Evolutionary conservation across 2,113 vertebrate species (phyloP), one percentile per base, ranked within the genome.

Genomic region (Amphiprion percula): DNA sequence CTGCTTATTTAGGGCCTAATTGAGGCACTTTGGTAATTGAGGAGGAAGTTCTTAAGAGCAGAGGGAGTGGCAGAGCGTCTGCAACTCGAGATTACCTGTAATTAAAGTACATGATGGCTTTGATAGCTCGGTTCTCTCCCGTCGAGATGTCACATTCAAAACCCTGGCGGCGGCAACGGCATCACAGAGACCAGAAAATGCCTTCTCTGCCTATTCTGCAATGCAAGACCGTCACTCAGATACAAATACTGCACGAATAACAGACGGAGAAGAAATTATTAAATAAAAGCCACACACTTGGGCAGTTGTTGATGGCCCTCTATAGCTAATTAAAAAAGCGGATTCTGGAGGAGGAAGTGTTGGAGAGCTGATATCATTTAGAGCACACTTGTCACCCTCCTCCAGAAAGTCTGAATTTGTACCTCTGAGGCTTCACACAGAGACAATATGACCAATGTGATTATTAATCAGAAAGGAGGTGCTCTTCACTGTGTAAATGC

Each of bases 61-160:
- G 77, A 86, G 84, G 79, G 90, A 90, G 79, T 87, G 72, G 82
- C 77, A 72, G 78, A 82, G 82, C 74, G 90, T 89, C 88, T 92
- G 80, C 30, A 86, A 82, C 85, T 86, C 85, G 65, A 89, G 90
- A 94, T 95, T 94, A 95, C 93, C 94, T 95, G 92, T 94, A 95
- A 94, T 96, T 94, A 95, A 95, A 94, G 92, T 92, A 92, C 94
- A 95, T 90, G 92, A 94, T 94, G 91, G 94, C 93, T 91, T 90
- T 92, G 91, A 94, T 94, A 87, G 92, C 89, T 80, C 8, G 59
- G 62, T 83, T 87, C 83, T 89, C 93, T 90, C 92, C 93, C 67
- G 91, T 88, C 62, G 93, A 93, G 90, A 94, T 82, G 87, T 84
- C 63, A 17, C 84, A 87, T 90, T 90, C 83, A 82, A 89, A 91